These are phyloP conservation scores for Sinocyclocheilus anshuiensis DNA, from an alignment of 2,113 vertebrate species.

Conservation along the genomic window DNA sequence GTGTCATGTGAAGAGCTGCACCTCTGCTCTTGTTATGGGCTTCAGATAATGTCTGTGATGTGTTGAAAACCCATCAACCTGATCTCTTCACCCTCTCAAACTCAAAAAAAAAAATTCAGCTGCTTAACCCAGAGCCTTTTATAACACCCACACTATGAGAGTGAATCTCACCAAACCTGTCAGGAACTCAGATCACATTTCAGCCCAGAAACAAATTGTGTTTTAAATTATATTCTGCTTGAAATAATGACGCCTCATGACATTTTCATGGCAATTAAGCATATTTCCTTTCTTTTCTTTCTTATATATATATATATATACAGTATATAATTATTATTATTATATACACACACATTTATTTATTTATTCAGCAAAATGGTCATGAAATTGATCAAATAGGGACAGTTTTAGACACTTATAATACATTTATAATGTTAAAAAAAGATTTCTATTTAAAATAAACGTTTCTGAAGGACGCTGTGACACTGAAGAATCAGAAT, in stretches of 20 bases:
- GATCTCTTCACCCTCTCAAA: slow-evolving; percentile 34
- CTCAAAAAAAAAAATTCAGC: slow-evolving; percentile 36
- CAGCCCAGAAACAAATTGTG: background rate
- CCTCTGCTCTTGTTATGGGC: slow-evolving; percentile 34
- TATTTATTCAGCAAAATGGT: no score
- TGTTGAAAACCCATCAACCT: slow-evolving; percentile 28
- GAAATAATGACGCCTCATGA: background rate
- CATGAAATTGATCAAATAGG: no score
- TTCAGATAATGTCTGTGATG: slow-evolving; percentile 41
- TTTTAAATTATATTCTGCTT: background rate
- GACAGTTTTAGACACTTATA: no score
- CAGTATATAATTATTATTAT: no score
- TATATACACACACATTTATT: no score
- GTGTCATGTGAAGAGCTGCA: slow-evolving; percentile 49
- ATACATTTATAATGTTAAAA: no score
- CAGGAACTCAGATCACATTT: slow-evolving; percentile 13
- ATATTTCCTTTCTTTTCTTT: background rate
- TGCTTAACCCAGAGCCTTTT: slow-evolving; percentile 33
- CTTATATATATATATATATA: no score
- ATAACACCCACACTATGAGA: background rate
- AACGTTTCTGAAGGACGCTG: background rate
- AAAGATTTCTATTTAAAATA: background rate
- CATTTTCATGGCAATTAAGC: background rate
- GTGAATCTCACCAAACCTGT: slow-evolving; percentile 36
- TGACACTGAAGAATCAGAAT: background rate